Evolutionary conservation across 2,797 vertebrate genomes (phyloP), one percentile per base, ranked within the genome.

Genomic region (Rhabdophis nuchalis): DNA sequence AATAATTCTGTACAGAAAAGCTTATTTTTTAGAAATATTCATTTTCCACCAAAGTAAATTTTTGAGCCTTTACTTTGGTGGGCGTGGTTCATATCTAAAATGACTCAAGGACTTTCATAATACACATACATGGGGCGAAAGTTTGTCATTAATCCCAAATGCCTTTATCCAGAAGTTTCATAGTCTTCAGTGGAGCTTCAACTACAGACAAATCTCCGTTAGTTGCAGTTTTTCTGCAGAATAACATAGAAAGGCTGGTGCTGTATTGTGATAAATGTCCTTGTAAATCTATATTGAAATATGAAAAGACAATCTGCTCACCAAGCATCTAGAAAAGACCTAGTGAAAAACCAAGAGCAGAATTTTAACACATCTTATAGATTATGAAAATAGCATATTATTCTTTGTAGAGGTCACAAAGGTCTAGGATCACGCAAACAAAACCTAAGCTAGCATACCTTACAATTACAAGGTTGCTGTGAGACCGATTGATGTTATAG

Each of bases 401-500:
- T 14, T 2, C 58, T 60, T 4, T 88, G 12, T 60, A 91, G 87
- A 41, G 86, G 14, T 88, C 57, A 46, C 18, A 14, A 32, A 56
- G 18, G 36, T 46, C 53, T 91, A 52, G 52, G 60, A 14, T 36
- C 85, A 91, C 20, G 2, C 85, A 86, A 64, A 87, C 20, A 20
- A 86, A 56, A 53, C 50, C 46, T 89, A 87, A 27, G 23, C 12
- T 41, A 72, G 23, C 36, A 4, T 90, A 29, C 13, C 14, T 92
- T 52, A 90, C 61, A 90, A 77, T 77, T 85, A 50, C 29, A 89
- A 18, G 82, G 16, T 60, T 91, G 23, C 53, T 86, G 7, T 89
- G 91, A 89, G 18, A 14, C 57, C n/a, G 12, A 4, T 27, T 93
- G 32, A 85, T 92, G 92, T 92, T 58, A 85, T 41, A 93, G 64